Evolutionary conservation across 1,140 invertebrate species (phyloP).

Genomic region (Condylostylus longicornis): DNA sequence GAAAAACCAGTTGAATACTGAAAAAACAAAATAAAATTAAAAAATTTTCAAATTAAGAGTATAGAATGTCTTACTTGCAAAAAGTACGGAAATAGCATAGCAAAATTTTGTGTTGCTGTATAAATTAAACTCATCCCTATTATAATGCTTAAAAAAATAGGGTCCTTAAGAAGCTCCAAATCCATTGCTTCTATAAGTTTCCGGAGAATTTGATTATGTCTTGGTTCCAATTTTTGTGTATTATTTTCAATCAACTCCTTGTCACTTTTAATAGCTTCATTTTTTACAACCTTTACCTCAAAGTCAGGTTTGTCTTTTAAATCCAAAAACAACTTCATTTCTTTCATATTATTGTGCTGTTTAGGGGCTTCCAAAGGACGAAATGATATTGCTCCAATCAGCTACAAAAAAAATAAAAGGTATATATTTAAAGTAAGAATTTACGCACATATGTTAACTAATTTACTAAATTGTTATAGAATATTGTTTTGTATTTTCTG

Average conservation of each 20-base stretch:
- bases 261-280: not conserved
- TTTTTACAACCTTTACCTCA: constrained; percentile 11
- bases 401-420: constrained; percentile 12
- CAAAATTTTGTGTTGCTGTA: constrained; percentile 51
- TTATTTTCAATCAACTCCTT: not conserved
- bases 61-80: constrained; percentile 33
- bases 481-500: constrained; percentile 2
- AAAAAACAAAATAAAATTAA: constrained; percentile 8
- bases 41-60: not conserved
- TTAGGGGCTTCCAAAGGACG: constrained; percentile 14
- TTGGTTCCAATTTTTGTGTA: not conserved
- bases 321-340: constrained; percentile 16
- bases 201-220: constrained; percentile 11
- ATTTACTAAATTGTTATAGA: too few relatives aligned
- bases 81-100: constrained; percentile 51
- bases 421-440: not conserved
- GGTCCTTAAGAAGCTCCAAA: constrained; percentile 42
- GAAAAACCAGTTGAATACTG: constrained; percentile 36
- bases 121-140: constrained; percentile 47
- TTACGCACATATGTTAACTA: too few relatives aligned
- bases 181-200: constrained; percentile 32
- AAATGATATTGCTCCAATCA: constrained; percentile 24
- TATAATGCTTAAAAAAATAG: constrained; percentile 45
- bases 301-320: constrained; percentile 8
- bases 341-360: constrained; percentile 21